These are phyloP conservation scores for Phylloscopus trochiloides DNA, from an alignment of 2,113 vertebrate species.

Conservation along the genomic window DNA sequence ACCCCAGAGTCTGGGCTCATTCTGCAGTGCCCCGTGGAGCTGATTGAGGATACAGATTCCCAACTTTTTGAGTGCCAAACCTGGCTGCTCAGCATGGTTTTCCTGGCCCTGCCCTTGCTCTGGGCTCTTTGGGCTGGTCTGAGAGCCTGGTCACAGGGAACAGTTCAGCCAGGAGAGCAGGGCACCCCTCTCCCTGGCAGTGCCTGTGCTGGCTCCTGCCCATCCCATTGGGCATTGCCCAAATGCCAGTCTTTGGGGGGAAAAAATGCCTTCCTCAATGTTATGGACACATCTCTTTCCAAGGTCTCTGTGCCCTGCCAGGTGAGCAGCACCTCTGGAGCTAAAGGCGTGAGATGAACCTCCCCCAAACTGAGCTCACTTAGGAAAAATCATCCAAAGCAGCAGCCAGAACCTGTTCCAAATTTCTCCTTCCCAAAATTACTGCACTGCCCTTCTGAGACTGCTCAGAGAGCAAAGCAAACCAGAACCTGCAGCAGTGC, in stretches of 20 bases:
- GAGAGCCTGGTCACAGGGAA: not conserved
- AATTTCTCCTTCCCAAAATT: not conserved
- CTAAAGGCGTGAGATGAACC: not conserved
- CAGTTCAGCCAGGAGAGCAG: not conserved
- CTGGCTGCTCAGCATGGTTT: not conserved
- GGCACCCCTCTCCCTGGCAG: not conserved
- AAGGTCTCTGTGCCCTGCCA: not conserved
- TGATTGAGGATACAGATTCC: not conserved
- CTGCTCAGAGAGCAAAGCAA: not conserved
- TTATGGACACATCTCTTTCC: not conserved
- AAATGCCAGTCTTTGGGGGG: not conserved
- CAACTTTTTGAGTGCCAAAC: fast-evolving
- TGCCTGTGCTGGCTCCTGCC: not conserved
- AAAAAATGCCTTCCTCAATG: fast-evolving
- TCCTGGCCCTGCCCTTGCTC: not conserved
- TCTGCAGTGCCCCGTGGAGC: fast-evolving
- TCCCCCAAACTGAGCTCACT: not conserved
- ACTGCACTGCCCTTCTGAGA: not conserved
- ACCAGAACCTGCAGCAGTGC: not conserved
- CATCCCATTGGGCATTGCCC: not conserved
- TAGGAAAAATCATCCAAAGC: not conserved
- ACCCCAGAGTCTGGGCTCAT: not conserved
- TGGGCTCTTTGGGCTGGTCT: not conserved
- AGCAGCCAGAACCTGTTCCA: not conserved
- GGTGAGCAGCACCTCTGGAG: not conserved